phyloP scores from a whole-genome alignment of 2,113 vertebrate genomes.

The Callopanchax toddi region DNA sequence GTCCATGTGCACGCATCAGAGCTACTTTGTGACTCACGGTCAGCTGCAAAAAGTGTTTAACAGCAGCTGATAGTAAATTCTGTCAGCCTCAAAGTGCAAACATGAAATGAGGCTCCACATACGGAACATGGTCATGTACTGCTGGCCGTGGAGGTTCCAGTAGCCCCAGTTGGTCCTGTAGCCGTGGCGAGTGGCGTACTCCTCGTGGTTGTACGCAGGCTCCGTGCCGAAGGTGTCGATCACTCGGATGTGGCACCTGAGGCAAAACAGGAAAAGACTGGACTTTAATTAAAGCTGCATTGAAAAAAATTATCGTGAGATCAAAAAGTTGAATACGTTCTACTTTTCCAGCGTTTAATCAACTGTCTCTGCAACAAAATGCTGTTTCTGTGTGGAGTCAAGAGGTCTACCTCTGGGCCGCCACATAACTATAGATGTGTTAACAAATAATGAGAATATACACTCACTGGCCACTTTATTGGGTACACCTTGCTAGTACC shows the following conservation, averaged over 20 bases:
- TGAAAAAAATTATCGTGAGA: no score
- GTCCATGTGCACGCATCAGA: neutral
- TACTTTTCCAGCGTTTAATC: no score
- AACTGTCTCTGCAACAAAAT: no score
- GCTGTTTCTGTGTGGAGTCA: no score
- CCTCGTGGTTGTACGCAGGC: conserved; percentile 95
- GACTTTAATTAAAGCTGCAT: no score
- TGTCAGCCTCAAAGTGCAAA: neutral
- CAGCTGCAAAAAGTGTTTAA: neutral
- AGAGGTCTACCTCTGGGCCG: no score
- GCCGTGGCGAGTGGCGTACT: conserved; percentile 91
- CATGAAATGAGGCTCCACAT: conserved; percentile 63
- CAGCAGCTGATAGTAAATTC: neutral
- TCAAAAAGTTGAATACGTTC: no score
- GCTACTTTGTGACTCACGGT: neutral
- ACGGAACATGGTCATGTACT: conserved; percentile 99
- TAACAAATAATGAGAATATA: no score
- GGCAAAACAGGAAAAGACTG: conserved; percentile 17
- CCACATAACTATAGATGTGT: no score
- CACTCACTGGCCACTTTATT: no score
- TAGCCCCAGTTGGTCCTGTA: conserved; percentile 99
- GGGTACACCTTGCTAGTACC: no score
- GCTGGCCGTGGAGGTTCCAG: conserved; percentile 93
- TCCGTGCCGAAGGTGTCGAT: conserved; percentile 97
- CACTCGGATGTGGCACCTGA: conserved; percentile 93